Percentiles rank a stretch among this genome's conserved stretches.
These are phyloP conservation scores for Zoroaster sp. DNA, from an alignment of 53 echinoderm and acorn worm species.

Conservation along the genomic window DNA sequence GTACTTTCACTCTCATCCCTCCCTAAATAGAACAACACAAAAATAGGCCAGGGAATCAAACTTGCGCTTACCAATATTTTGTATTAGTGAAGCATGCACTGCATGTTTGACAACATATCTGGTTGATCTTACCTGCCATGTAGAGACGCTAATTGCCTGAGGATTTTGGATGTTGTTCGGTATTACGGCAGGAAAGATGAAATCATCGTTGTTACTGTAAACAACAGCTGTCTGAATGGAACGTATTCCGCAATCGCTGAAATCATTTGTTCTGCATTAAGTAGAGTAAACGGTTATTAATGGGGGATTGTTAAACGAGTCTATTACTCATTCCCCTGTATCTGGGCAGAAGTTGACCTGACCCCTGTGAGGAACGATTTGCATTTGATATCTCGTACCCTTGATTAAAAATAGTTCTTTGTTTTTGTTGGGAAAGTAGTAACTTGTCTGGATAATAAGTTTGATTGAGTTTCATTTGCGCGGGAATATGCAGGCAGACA, in stretches of 20 bases:
- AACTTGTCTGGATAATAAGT: too few species aligned
- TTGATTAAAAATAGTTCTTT: too few species aligned
- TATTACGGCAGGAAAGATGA: background rate
- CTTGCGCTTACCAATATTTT: too few species aligned
- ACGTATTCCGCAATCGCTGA: constrained; percentile 13
- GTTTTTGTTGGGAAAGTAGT: too few species aligned
- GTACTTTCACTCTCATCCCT: constrained; percentile 4
- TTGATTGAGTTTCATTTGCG: too few species aligned
- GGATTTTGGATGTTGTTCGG: constrained; percentile 37
- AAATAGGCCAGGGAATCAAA: too few species aligned
- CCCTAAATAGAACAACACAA: background rate
- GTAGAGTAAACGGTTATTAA: background rate
- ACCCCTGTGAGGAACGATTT: too few species aligned
- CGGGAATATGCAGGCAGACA: too few species aligned
- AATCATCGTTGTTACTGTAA: background rate
- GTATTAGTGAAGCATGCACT: background rate
- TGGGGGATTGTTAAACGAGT: too few species aligned
- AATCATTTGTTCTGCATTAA: background rate
- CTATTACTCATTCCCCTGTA: too few species aligned
- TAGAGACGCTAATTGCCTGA: background rate
- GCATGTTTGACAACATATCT: background rate
- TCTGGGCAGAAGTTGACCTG: too few species aligned
- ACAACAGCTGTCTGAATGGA: background rate
- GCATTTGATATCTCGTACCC: too few species aligned
- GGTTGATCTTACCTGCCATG: background rate